Evolutionary conservation across 2,113 vertebrate species (phyloP).

Genomic region (Menidia beryllina): DNA sequence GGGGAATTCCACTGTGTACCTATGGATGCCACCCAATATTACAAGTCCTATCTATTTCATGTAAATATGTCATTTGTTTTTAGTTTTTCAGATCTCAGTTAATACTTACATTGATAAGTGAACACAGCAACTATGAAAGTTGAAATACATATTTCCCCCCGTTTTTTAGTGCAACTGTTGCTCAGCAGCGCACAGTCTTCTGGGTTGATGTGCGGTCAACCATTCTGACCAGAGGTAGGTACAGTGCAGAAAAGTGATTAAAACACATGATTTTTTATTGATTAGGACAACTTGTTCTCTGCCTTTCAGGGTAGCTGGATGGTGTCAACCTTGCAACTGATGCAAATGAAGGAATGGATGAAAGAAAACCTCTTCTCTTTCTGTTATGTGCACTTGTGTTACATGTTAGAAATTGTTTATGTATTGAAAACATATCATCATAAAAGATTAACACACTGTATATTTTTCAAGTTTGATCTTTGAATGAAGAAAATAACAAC

Average conservation of each 20-base stretch:
- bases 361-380: conserved; percentile 28
- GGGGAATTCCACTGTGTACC: conserved; percentile 55
- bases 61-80: conserved; percentile 17
- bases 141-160: not conserved
- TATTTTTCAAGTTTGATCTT: not conserved
- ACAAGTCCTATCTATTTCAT: conserved; percentile 42
- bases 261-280: not conserved
- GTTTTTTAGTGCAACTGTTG: conserved; percentile 46
- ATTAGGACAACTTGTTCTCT: not conserved
- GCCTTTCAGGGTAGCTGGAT: conserved; percentile 14
- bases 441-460: not conserved
- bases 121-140: not conserved
- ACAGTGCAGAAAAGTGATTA: not conserved
- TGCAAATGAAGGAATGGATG: conserved; percentile 1
- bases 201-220: conserved; percentile 52
- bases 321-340: conserved; percentile 21
- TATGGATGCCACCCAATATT: conserved; percentile 37
- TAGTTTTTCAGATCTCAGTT: not conserved
- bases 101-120: not conserved
- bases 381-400: conserved; percentile 40
- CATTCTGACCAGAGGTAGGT: conserved; percentile 35
- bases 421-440: no score
- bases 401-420: no score
- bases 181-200: conserved; percentile 47
- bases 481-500: not conserved